Base-by-base conservation (phyloP, 2,888 invertebrate species). In the Tetropium fuscum region DNA sequence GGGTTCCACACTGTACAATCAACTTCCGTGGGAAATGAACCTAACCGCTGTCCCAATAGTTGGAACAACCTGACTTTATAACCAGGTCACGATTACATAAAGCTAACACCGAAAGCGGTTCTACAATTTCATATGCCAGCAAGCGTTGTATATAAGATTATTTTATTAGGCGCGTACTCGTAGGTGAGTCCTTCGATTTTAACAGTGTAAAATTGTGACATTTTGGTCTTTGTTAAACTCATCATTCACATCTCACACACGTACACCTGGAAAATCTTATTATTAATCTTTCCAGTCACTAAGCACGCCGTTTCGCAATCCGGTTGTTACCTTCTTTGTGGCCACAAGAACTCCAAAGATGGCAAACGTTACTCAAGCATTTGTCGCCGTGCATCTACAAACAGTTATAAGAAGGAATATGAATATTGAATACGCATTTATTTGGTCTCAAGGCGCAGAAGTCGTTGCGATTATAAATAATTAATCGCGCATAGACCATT, bases 281-380 rank as follows among this genome's bases (percentile, higher is more conserved):
- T 79, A 80, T 78, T 78, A 80, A 80, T 80, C 77, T 79, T 80
- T 79, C 76, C 78, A 77, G 75, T 76, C 75, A 70, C 74, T 76
- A 74, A 74, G 75, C 78, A 77, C 76, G 73, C 73, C 66, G 74
- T 78, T 74, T 74, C 72, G 72, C 71, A 74, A 75, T 75, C 73
- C 74, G 69, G 75, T 10, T 13, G 32, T 13, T 32, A 32, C 13
- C 3, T 10, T 66, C 70, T 70, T 72, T 66, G 69, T 65, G 69
- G 71, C 18, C 47, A 25, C 47, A 6, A 41, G 18, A 51, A 43
- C 30, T 53, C 13, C 47, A 20, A 13, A 32, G 13, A 32, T 13
- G 32, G 36, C 40, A 44, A 60, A 47, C 19, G 20, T 13, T 6
- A 6, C 10, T 11, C 6, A 32, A 10, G 13, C 13, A 32, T 32